Evolutionary conservation across 1,140 invertebrate species (phyloP), one percentile per base, ranked within the genome.

Genomic region (Achroia grisella): DNA sequence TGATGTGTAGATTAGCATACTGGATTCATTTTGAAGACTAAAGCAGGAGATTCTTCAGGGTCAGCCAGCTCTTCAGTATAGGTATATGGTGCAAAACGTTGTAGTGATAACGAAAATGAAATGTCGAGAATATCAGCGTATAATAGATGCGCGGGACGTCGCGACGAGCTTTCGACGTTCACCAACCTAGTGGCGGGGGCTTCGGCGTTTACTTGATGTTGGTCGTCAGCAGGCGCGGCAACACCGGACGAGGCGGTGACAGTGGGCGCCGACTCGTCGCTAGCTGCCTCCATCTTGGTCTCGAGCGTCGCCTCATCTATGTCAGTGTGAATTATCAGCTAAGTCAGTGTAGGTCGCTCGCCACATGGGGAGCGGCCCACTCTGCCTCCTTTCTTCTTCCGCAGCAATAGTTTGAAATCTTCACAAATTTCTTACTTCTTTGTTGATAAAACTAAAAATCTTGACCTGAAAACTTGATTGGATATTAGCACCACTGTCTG

Each of bases 401-500:
- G 57, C 35, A 23, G 2, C 17, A 6, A 23, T 23, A 23, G 17
- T 23, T 23, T 23, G 17, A 23, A 23, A 6, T 23, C 17, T 23
- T 23, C 2, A 23, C 14, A 28, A 34, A 46, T 59, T 60, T 57
- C 53, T 34, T 33, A 47, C 44, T 57, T 60, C 41, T 43, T 40
- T 61, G 65, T 34, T 41, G 65, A 64, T 57, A 54, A 60, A 35
- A 51, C 33, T 63, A 52, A 56, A 62, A 54, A 60, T 73, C 61
- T 72, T 76, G 67, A 85, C 81, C 81, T 85, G 81, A 85, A 85
- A 85, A 85, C 81, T 85, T 68, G 81, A 85, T 82, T 79, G 60
- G 62, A 78, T 61, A 85, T 85, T 85, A 85, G 75, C 77, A 85
- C 68, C 73, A 67, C 63, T 53, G 57, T 65, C 65, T 69, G 64